phyloP scores from a whole-genome alignment of 2,888 invertebrate genomes.

The Listrodromus nycthemerus region DNA sequence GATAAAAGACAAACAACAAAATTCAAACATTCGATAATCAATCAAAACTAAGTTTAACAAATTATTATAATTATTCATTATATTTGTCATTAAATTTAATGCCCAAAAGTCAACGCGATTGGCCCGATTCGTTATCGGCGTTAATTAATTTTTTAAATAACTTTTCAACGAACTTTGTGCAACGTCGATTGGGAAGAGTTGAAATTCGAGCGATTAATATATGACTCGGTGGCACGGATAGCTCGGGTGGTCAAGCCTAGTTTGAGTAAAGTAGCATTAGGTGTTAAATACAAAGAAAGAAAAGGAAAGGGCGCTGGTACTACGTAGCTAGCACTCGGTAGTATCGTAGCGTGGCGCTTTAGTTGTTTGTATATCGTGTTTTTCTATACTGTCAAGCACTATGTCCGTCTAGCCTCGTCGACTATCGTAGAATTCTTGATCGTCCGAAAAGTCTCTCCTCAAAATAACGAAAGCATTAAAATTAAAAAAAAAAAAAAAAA shows the following conservation, averaged over 20 bases:
- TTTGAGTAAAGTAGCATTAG: conserved; percentile 77
- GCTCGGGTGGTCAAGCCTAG: conserved; percentile 77
- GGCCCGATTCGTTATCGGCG: background rate
- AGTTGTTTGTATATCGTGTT: conserved; percentile 83
- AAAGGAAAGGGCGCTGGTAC: conserved; percentile 78
- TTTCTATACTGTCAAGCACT: conserved; percentile 79
- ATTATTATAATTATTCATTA: background rate
- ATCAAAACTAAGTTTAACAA: background rate
- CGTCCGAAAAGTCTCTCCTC: conserved; percentile 45
- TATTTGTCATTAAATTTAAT: conserved; percentile 7
- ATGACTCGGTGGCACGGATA: conserved; percentile 66
- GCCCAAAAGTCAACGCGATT: conserved; percentile 12
- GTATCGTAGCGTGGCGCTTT: conserved; percentile 82
- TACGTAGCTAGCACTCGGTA: conserved; percentile 80
- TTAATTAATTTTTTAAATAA: conserved; percentile 1
- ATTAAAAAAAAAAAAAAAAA: conserved; percentile 27
- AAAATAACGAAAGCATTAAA: conserved; percentile 17
- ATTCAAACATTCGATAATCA: conserved; percentile 7
- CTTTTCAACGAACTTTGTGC: background rate
- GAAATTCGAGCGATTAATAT: conserved; percentile 19
- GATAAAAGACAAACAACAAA: conserved; percentile 34
- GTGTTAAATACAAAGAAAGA: conserved; percentile 67
- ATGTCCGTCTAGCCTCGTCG: conserved; percentile 74
- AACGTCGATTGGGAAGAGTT: conserved; percentile 23
- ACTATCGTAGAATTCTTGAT: conserved; percentile 52